Evolutionary conservation across 2,888 invertebrate genomes (phyloP), one percentile per base, ranked within the genome.

Genomic region (Metellina segmentata): DNA sequence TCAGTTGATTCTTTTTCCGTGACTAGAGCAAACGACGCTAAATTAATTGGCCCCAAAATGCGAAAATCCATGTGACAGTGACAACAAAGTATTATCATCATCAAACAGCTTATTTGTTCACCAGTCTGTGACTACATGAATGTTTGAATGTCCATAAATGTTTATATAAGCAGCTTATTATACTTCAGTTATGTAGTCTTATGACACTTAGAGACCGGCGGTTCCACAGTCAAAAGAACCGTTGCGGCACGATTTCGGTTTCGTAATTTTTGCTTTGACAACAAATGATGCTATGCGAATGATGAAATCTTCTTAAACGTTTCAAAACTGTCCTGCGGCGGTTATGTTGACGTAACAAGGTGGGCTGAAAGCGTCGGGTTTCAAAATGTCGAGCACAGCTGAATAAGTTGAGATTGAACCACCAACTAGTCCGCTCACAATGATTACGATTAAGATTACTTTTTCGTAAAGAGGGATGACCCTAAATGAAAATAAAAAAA

Each of bases 301-400:
- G n/a, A 8, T 81, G 81, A 20, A 1, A 9, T 34, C 34, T 34
- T 34, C 34, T 34, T 34, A 2, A 34, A 19, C 4, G 34, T 34
- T 34, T 34, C 34, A 34, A 34, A 34, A 34, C 34, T 1, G 1
- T 34, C 79, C 69, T 0, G 91, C 91, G 8, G 85, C 93, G 16
- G 89, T 89, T 6, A 89, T 77, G 20, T 91, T 93, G 0, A 93
- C 74, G 53, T 93, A 93, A 74, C 93, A 93, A 1, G 93, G 93
- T 6, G 89, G 93, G 9, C 48, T 89, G 69, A 93, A 93, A 16
- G 89, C 19, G 9, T 74, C 81, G n/a, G 89, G 72, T 61, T 81
- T 8, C 16, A 83, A 52, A 20, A 93, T 93, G 71, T 79, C 87
- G 1, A 61, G n/a, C 2, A 93, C 7, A 16, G 93, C 93, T 2